phyloP scores from a whole-genome alignment of 2,888 invertebrate species.

The Drosophila incognita region DNA sequence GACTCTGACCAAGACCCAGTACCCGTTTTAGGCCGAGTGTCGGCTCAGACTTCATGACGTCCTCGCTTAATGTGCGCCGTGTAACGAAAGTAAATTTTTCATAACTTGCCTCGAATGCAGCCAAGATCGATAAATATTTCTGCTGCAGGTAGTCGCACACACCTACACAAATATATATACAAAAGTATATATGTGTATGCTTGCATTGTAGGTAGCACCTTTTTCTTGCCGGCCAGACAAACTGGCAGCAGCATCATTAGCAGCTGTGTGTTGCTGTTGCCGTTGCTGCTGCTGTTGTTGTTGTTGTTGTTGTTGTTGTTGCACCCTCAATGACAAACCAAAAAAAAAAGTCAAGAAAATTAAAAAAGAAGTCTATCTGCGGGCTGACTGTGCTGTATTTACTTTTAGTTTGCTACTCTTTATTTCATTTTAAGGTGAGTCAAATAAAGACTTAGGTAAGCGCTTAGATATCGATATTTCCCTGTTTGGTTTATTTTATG shows the following conservation, averaged over 20 bases:
- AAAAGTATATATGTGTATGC: background rate
- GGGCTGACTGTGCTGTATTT: constrained; percentile 16
- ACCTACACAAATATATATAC: constrained; percentile 3
- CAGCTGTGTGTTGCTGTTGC: constrained; percentile 41
- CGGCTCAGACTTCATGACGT: constrained; percentile 77
- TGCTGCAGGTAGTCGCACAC: constrained; percentile 45
- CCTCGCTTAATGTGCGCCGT: constrained; percentile 62
- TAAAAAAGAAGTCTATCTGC: constrained; percentile 5
- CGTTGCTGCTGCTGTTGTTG: background rate
- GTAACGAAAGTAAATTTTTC: constrained; percentile 78
- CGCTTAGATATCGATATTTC: background rate
- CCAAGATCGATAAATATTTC: constrained; percentile 70
- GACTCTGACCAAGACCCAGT: background rate
- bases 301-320: constrained; percentile 4
- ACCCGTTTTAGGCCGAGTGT: constrained; percentile 17
- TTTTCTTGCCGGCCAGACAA: constrained; percentile 68
- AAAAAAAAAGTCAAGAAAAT: constrained; percentile 9
- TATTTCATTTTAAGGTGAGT: constrained; percentile 3
- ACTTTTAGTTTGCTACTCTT: constrained; percentile 9
- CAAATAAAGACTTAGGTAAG: background rate
- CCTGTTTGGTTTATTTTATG: background rate
- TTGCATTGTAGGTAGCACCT: constrained; percentile 55
- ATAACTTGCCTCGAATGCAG: constrained; percentile 56
- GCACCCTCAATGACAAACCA: constrained; percentile 50
- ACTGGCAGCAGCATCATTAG: constrained; percentile 80